Conservation (phyloP, 2,888 invertebrate species). For the Crossocerus cetratus region DNA sequence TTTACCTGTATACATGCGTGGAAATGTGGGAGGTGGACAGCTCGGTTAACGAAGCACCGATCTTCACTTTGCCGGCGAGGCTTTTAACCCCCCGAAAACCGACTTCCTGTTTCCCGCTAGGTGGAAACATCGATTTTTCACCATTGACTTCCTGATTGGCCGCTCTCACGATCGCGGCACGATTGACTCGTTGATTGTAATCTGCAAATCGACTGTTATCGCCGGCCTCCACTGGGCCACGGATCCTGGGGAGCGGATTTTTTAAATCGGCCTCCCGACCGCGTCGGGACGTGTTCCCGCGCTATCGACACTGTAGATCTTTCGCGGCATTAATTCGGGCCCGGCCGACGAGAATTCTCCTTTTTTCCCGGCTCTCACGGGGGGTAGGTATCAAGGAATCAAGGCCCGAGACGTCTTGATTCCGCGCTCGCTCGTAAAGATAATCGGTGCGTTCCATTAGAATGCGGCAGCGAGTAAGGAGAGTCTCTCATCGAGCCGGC, state of each 20-base stretch:
- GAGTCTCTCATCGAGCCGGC: slow-evolving; percentile 10
- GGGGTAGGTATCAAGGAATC: slow-evolving; percentile 2
- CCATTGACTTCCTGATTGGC: slow-evolving; percentile 16
- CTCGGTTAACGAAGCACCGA: neutral
- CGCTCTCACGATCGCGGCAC: slow-evolving; percentile 5
- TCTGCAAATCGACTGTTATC: too few relatives aligned
- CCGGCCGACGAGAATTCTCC: slow-evolving; percentile 21
- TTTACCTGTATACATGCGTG: neutral
- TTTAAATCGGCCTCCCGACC: slow-evolving; percentile 7
- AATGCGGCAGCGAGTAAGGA: slow-evolving; percentile 43
- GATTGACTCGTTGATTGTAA: slow-evolving; percentile 16
- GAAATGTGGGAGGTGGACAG: slow-evolving; percentile 33
- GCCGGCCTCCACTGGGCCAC: neutral
- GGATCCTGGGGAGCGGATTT: neutral
- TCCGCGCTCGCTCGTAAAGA: slow-evolving; percentile 45
- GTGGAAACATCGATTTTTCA: slow-evolving; percentile 4
- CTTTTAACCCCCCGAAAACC: neutral
- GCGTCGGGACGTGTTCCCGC: slow-evolving; percentile 36
- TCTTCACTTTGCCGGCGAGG: neutral
- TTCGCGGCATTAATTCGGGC: slow-evolving; percentile 46
- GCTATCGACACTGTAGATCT: slow-evolving; percentile 42
- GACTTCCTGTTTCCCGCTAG: slow-evolving; percentile 21
- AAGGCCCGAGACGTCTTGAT: slow-evolving; percentile 49
- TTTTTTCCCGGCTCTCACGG: slow-evolving; percentile 8
- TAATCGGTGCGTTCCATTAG: slow-evolving; percentile 56